Conservation (phyloP, 2,888 invertebrate genomes). For the Sepiola atlantica region DNA sequence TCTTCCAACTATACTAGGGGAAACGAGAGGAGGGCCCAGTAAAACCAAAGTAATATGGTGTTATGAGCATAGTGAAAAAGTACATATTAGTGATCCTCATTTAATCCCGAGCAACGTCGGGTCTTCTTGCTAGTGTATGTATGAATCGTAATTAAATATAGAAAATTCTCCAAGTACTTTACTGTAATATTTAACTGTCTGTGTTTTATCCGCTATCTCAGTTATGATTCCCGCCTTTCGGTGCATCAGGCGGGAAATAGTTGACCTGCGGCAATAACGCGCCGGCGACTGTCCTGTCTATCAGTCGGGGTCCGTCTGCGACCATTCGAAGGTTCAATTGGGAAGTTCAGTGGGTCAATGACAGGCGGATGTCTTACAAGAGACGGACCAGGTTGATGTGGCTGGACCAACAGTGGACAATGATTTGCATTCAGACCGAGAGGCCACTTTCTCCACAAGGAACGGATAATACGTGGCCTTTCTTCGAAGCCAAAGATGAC, state of each 20-base stretch:
- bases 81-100: too few species aligned
- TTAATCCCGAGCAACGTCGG: too few species aligned
- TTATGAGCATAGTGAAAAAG: too few species aligned
- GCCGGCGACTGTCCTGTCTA: neutral
- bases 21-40: too few species aligned
- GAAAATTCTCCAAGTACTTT: neutral
- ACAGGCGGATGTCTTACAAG: neutral
- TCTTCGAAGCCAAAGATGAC: neutral
- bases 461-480: neutral
- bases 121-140: too few species aligned
- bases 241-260: neutral
- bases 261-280: neutral
- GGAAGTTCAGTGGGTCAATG: neutral
- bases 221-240: neutral
- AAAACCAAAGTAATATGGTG: too few species aligned
- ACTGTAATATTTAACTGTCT: neutral
- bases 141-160: neutral
- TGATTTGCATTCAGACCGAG: neutral
- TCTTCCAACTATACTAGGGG: too few species aligned
- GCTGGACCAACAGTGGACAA: slow-evolving; percentile 4
- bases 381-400: neutral
- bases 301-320: neutral
- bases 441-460: neutral
- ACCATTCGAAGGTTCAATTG: neutral
- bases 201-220: neutral